A percentile compares a stretch with the other conserved stretches of the same genome.
Conservation (phyloP, 1,140 invertebrate species). For the Eumaeus atala region DNA sequence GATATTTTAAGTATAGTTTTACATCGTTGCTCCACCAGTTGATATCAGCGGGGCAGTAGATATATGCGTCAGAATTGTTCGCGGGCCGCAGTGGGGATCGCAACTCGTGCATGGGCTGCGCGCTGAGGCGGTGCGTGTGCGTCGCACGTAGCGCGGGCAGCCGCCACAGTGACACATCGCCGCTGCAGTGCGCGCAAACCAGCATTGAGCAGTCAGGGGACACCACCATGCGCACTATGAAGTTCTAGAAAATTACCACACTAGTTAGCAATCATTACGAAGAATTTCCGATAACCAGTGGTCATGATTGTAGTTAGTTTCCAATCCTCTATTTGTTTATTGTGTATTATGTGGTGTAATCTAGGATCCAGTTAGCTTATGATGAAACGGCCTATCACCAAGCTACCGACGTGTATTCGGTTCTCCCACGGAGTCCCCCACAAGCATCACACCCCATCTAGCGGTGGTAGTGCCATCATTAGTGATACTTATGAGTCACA, state of each 20-base stretch:
- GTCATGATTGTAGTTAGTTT: no score
- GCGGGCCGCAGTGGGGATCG: conserved; percentile 34
- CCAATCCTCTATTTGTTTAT: no score
- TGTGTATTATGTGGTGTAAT: no score
- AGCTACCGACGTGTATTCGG: no score
- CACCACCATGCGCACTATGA: conserved; percentile 80
- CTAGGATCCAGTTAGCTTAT: no score
- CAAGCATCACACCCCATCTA: no score
- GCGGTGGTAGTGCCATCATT: no score
- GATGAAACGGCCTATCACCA: no score
- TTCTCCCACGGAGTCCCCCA: no score
- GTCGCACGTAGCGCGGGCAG: conserved; percentile 78
- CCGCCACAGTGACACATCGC: conserved; percentile 82
- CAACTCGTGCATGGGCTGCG: conserved; percentile 79
- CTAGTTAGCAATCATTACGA: background rate
- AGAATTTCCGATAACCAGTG: no score
- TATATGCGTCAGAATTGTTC: conserved; percentile 47
- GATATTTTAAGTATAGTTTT: no score
- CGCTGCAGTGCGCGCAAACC: conserved; percentile 81
- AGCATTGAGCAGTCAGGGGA: conserved; percentile 77
- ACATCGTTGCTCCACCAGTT: conserved; percentile 87
- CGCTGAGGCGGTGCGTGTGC: conserved; percentile 76
- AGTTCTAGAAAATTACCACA: conserved; percentile 44
- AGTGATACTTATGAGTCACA: no score
- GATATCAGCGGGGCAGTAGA: conserved; percentile 79